Percentiles rank a stretch among this genome's conserved stretches.
These are phyloP conservation scores for Amiota mariae DNA, from an alignment of 2,888 invertebrate species.

Conservation along the genomic window DNA sequence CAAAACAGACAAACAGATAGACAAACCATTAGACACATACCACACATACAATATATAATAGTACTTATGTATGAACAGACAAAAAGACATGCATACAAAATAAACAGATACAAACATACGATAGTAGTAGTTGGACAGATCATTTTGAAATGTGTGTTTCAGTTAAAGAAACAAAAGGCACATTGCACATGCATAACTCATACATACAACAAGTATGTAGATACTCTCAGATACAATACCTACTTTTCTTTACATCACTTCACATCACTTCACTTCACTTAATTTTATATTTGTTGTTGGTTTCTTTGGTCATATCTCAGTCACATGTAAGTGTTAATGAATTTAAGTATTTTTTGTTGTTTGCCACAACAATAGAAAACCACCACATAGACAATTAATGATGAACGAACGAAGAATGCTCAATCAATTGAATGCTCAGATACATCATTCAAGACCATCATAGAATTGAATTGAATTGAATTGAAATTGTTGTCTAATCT, in stretches of 20 bases:
- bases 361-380: neutral
- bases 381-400: too few relatives aligned
- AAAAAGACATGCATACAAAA: neutral
- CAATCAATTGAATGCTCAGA: too few relatives aligned
- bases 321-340: slow-evolving; percentile 65
- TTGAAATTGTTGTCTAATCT: too few relatives aligned
- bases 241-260: neutral
- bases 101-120: neutral
- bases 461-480: too few relatives aligned
- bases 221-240: too few relatives aligned
- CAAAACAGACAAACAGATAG: neutral
- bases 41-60: too few relatives aligned
- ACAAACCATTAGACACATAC: neutral
- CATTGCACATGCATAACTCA: too few relatives aligned
- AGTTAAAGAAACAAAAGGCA: neutral
- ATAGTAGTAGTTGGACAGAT: too few relatives aligned
- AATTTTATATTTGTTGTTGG: neutral
- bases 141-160: neutral
- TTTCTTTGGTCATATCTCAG: slow-evolving; percentile 35
- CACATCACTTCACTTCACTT: neutral
- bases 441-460: too few relatives aligned
- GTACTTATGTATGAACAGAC: too few relatives aligned
- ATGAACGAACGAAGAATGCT: too few relatives aligned
- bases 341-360: slow-evolving; percentile 57
- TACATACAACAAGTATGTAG: too few relatives aligned